Evolutionary conservation across 2,113 vertebrate genomes (phyloP), one percentile per base, ranked within the genome.

Genomic region (Chlorodrepanis virens): DNA sequence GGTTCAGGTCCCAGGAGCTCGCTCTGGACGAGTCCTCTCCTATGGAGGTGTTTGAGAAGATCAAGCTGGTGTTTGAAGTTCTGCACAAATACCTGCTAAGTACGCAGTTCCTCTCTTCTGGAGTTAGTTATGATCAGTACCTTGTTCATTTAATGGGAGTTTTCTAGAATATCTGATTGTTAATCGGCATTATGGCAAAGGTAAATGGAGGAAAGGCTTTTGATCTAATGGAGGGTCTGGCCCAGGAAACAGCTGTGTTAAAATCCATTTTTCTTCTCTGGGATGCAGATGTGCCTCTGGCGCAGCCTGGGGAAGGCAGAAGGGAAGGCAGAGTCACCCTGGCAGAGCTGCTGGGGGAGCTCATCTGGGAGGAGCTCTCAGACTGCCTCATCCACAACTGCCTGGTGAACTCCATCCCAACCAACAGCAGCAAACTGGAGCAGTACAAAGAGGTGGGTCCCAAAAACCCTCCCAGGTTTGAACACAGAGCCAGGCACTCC

Each of bases 361-460:
- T 98, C 94, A 98, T 99, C 71, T 99, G 99, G 99, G 98, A 99
- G 83, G 99, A 99, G 31, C 90, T 99, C 47, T 99, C 99, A 0
- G 98, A 98, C 70, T 99, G 98, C 94, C 98, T 99, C 94, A 99
- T 99, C 95, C 98, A 98, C 49, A 98, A 99, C 91, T 99, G 99
- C 81, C 96, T 99, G 84, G 98, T 99, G 77, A 97, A 99, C 91
- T 99, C 99, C 40, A 99, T 99, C 81, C 99, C 99, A 6, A 98
- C 97, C 49, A 98, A 98, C 42, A 99, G 99, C 97, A 99, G 98
- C 98, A 98, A 99, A 86, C 98, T 99, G 31, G 98, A 98, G 42
- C 98, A 99, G 61, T 99, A 99, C 68, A 97, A 97, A n/a, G 98
- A 97, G 97, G 99, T 99, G 98, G 57, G 97, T 61, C 18, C 60